phyloP scores from a whole-genome alignment of 30 jellyfish, hydroid and myxozoan species.

The Nemopilema nomurai region DNA sequence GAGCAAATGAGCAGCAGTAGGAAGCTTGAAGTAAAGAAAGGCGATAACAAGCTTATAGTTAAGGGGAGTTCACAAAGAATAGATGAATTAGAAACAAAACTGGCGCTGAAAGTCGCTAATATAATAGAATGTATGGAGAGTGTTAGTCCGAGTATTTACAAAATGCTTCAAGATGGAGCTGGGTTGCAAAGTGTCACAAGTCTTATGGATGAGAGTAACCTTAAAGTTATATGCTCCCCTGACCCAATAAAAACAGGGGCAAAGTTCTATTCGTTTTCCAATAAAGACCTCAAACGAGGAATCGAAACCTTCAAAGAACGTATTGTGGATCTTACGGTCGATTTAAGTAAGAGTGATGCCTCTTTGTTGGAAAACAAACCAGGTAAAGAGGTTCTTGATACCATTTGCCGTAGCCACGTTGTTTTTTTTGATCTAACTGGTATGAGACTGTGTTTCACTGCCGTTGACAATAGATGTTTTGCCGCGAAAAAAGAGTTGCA shows the following conservation, averaged over 20 bases:
- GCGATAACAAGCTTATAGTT: background rate
- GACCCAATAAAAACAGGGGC: background rate
- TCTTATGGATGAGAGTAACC: background rate
- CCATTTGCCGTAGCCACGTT: background rate
- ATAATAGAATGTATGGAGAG: background rate
- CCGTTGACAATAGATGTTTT: conserved; percentile 1
- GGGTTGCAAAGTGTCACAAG: background rate
- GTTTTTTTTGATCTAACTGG: background rate
- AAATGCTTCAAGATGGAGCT: background rate
- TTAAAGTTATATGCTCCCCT: background rate
- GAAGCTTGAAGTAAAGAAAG: conserved; percentile 1
- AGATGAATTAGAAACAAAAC: background rate
- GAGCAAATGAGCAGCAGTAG: background rate
- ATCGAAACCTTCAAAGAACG: conserved; percentile 13
- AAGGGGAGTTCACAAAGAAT: too few relatives aligned
- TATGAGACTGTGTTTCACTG: background rate
- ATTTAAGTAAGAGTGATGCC: background rate
- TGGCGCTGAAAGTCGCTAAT: background rate
- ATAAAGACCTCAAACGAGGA: conserved; percentile 4
- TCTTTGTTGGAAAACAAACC: background rate
- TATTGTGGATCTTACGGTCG: conserved; percentile 1
- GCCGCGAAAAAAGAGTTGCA: background rate
- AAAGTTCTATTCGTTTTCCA: background rate
- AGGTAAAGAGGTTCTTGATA: background rate
- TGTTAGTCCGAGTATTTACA: background rate